phyloP scores from a whole-genome alignment of 2,797 vertebrate genomes.

The Lophotriccus pileatus region DNA sequence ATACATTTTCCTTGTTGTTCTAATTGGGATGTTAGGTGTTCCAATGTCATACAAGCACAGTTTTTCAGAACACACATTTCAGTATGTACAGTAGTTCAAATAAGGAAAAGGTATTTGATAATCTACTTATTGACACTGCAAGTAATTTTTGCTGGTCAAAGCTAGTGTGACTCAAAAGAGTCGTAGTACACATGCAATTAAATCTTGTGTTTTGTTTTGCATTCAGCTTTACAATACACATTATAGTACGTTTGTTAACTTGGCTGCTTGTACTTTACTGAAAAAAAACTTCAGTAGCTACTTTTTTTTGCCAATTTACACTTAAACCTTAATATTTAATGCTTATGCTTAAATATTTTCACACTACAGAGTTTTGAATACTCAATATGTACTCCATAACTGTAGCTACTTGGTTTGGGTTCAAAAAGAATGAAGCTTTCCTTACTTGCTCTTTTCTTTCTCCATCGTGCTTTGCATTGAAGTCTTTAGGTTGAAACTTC shows the following conservation, averaged over 20 bases:
- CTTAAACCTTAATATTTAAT: neutral
- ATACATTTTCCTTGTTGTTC: neutral
- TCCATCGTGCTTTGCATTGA: slow-evolving; percentile 65
- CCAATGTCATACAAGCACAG: neutral
- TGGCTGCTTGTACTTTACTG: neutral
- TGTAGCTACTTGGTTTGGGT: neutral
- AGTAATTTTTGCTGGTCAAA: neutral
- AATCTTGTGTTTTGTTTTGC: neutral
- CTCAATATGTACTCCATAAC: neutral
- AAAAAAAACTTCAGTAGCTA: neutral
- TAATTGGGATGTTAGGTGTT: neutral
- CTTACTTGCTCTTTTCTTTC: slow-evolving; percentile 77
- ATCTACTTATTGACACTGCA: neutral
- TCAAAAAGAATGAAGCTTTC: slow-evolving; percentile 39
- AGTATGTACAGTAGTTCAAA: rapidly evolving
- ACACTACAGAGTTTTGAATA: neutral
- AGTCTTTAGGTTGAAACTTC: slow-evolving; percentile 86
- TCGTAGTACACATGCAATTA: rapidly evolving
- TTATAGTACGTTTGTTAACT: neutral
- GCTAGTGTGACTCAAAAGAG: neutral
- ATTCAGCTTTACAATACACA: neutral
- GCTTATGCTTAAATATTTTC: neutral
- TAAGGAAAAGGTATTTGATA: neutral
- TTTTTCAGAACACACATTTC: neutral
- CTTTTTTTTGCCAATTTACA: neutral